Conservation (phyloP, 2,113 vertebrate genomes). For the Mesitornis unicolor region DNA sequence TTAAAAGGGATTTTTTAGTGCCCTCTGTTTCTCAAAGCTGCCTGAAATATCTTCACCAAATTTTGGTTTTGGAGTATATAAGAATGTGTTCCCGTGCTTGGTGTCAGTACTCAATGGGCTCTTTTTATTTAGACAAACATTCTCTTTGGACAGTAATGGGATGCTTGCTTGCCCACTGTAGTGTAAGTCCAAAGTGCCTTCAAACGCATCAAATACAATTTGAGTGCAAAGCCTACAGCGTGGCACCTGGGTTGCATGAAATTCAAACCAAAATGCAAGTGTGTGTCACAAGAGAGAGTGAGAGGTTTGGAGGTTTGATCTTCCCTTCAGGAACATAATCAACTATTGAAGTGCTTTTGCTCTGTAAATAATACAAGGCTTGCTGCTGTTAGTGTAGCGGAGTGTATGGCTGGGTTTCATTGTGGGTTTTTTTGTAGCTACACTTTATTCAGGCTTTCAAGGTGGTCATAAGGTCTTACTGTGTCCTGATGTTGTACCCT, state of each 20-base stretch:
- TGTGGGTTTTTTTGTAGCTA: rapidly evolving
- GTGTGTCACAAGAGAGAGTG: not conserved
- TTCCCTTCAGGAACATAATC: not conserved
- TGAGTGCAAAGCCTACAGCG: not conserved
- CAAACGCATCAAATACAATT: not conserved
- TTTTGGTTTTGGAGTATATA: not conserved
- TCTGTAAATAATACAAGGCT: not conserved
- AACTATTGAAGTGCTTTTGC: not conserved
- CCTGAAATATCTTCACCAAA: not conserved
- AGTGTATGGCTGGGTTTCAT: not conserved
- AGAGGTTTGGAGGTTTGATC: not conserved
- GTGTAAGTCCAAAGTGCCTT: not conserved
- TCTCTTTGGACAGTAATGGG: not conserved
- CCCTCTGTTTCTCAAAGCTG: not conserved
- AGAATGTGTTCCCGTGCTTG: not conserved
- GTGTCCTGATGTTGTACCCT: not conserved
- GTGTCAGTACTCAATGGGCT: not conserved
- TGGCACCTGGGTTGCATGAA: not conserved
- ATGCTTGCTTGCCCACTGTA: not conserved
- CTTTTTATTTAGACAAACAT: not conserved
- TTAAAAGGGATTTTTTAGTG: not conserved
- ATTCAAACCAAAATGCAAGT: not conserved
- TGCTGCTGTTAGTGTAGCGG: not conserved
- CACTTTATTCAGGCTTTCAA: not conserved
- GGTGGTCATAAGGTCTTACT: not conserved